Conservation (phyloP, 2,113 vertebrate genomes). For the Bettongia penicillata region DNA sequence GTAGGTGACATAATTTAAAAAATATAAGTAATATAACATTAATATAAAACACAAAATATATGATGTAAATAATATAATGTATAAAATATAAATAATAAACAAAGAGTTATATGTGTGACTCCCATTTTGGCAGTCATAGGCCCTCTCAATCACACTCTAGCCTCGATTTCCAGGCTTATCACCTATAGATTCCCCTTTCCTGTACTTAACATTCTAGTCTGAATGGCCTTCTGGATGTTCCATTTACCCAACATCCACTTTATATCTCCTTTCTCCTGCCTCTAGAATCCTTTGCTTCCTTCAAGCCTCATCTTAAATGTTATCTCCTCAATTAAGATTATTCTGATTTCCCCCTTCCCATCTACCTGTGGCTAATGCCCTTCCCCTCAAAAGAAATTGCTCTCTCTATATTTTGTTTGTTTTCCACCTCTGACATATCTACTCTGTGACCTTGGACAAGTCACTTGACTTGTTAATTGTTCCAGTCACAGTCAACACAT, state of each 20-base stretch:
- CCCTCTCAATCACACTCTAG: background rate
- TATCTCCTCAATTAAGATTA: background rate
- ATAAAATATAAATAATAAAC: background rate
- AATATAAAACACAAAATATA: too few species aligned
- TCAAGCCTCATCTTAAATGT: background rate
- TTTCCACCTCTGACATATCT: background rate
- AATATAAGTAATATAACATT: background rate
- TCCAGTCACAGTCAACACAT: background rate
- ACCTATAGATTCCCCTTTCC: too few species aligned
- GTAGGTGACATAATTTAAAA: background rate
- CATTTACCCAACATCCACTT: background rate
- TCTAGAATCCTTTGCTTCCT: background rate
- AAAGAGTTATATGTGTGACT: background rate
- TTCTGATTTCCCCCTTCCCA: background rate
- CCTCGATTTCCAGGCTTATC: too few species aligned
- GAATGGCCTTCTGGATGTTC: background rate
- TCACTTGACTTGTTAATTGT: background rate
- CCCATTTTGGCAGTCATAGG: background rate
- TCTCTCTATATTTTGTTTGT: background rate
- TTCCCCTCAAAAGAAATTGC: background rate
- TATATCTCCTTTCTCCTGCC: background rate
- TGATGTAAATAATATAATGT: too few species aligned
- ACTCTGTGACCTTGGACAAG: background rate
- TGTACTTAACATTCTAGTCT: too few species aligned
- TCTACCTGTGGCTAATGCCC: background rate